Evolutionary conservation across 2,888 invertebrate genomes (phyloP).

Genomic region (Zeuzera pyrina): DNA sequence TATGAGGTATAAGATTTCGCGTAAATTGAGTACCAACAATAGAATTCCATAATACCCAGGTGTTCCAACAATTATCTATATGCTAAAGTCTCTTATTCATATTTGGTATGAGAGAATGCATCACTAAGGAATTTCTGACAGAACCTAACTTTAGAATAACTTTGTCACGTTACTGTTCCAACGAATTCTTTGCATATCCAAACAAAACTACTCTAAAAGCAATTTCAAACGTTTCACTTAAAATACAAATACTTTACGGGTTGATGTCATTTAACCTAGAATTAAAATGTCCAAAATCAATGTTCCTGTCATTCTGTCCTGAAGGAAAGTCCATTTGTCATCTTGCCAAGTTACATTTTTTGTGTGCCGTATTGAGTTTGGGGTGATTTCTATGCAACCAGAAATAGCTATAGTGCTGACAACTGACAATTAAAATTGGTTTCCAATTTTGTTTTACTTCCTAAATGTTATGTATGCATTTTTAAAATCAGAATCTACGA

Average conservation of each 20-base stretch:
- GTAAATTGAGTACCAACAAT: no score
- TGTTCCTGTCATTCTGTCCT: constrained; percentile 47
- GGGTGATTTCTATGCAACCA: constrained; percentile 18
- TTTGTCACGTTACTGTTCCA: constrained; percentile 31
- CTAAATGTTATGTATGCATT: no score
- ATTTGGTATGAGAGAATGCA: no score
- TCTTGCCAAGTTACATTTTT: constrained; percentile 35
- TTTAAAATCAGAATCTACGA: no score
- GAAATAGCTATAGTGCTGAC: constrained; percentile 19
- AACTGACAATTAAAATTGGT: constrained; percentile 39
- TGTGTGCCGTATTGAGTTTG: constrained; percentile 22
- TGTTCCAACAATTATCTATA: no score
- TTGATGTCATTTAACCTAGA: constrained; percentile 58
- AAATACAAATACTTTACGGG: constrained; percentile 45
- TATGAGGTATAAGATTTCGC: no score
- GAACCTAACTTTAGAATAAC: no score
- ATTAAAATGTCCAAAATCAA: constrained; percentile 66
- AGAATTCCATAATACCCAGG: no score
- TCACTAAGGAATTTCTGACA: no score
- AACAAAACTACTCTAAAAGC: constrained; percentile 6
- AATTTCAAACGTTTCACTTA: constrained; percentile 8
- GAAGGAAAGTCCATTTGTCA: constrained; percentile 37
- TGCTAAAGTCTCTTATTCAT: no score
- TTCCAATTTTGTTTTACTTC: constrained; percentile 31
- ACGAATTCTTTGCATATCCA: constrained; percentile 36